These are phyloP conservation scores for Streptopelia turtur DNA, from an alignment of 2,797 vertebrate genomes.

Conservation along the genomic window DNA sequence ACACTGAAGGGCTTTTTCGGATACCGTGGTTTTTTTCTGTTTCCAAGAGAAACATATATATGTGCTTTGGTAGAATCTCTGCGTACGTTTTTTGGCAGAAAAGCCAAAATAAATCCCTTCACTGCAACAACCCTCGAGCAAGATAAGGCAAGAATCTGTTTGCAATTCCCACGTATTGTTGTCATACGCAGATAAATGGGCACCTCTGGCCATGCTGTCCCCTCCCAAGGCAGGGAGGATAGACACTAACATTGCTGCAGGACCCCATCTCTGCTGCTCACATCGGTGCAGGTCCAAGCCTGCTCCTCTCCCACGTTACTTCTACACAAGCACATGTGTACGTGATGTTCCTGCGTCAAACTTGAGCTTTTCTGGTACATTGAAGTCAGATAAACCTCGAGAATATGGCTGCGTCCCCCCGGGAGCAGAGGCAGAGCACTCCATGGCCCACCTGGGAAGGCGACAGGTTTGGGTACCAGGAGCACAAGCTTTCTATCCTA, in stretches of 20 bases:
- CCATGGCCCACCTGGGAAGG: not conserved
- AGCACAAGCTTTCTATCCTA: not conserved
- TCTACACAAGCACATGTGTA: fast-evolving
- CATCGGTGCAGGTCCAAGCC: not conserved
- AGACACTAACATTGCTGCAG: not conserved
- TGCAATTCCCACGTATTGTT: not conserved
- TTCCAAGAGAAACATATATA: slow-evolving; percentile 69
- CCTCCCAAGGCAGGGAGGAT: not conserved
- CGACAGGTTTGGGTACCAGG: not conserved
- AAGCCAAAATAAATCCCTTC: slow-evolving; percentile 49
- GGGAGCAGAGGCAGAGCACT: not conserved
- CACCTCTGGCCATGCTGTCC: not conserved
- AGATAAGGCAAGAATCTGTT: slow-evolving; percentile 50
- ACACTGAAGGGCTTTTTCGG: slow-evolving; percentile 43
- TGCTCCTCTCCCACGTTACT: not conserved
- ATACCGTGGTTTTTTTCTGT: slow-evolving; percentile 39
- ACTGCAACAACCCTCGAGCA: slow-evolving; percentile 14
- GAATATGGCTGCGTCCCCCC: not conserved
- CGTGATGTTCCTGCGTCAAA: not conserved
- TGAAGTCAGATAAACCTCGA: not conserved
- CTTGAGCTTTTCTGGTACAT: not conserved
- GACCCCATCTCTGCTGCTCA: not conserved
- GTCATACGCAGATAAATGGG: not conserved
- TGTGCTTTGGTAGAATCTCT: slow-evolving; percentile 46
- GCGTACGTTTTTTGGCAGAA: slow-evolving; percentile 27